These are phyloP conservation scores for Calameuta filiformis DNA, from an alignment of 2,888 invertebrate species.

Conservation along the genomic window DNA sequence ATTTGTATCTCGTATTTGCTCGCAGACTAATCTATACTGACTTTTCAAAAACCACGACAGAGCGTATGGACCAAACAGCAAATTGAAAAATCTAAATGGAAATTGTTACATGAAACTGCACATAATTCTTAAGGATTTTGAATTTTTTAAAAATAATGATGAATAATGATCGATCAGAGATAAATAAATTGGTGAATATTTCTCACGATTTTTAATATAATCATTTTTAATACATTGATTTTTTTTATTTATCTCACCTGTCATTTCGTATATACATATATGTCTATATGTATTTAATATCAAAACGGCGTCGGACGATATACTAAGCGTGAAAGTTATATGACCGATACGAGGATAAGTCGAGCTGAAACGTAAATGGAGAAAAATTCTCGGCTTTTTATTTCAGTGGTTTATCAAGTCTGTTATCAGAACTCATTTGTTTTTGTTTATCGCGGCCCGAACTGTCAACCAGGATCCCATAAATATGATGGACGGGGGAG, in stretches of 20 bases:
- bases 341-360: not conserved
- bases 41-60: not conserved
- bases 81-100: not conserved
- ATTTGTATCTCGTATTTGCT: not conserved
- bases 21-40: not conserved
- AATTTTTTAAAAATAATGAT: too few relatives aligned
- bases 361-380: conserved; percentile 19
- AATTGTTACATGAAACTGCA: not conserved
- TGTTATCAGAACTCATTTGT: conserved; percentile 58
- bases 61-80: not conserved
- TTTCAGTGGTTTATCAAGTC: conserved; percentile 39
- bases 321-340: not conserved
- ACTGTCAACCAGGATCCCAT: conserved; percentile 46
- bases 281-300: not conserved
- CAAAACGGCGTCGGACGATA: not conserved
- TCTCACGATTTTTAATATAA: not conserved
- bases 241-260: not conserved
- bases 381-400: conserved; percentile 39
- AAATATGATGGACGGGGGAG: conserved; percentile 56
- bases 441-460: conserved; percentile 55
- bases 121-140: not conserved
- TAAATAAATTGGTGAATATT: too few relatives aligned
- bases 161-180: too few relatives aligned
- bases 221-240: not conserved
- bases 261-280: not conserved